Conservation (phyloP, 64 coral and sea anemone genomes). For the Acropora yongei region DNA sequence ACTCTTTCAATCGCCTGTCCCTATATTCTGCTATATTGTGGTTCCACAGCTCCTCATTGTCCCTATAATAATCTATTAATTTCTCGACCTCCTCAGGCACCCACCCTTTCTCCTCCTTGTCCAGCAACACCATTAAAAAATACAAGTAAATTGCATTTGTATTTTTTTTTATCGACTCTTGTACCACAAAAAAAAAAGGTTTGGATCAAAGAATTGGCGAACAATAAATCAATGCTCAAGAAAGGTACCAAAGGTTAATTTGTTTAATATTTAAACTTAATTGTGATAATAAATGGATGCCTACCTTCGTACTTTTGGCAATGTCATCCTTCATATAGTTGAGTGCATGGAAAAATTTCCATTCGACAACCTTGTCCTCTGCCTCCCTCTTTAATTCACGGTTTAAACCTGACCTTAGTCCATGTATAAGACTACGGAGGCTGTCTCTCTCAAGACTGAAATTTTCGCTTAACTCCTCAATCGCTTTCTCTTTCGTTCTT, state of each 20-base stretch:
- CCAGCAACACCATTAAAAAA: conserved; percentile 28
- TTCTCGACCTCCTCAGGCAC: conserved; percentile 54
- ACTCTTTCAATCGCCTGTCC: conserved; percentile 33
- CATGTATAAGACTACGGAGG: conserved; percentile 55
- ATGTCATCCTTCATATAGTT: conserved; percentile 73
- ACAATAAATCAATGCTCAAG: background rate
- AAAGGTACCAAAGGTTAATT: conserved; percentile 20
- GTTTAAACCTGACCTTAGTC: conserved; percentile 56
- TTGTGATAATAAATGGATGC: background rate
- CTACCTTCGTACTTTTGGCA: conserved; percentile 31
- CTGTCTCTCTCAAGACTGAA: conserved; percentile 23
- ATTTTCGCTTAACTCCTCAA: conserved; percentile 38
- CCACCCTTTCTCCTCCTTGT: conserved; percentile 46
- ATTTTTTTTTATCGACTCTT: background rate
- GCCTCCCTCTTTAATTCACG: conserved; percentile 2
- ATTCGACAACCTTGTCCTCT: background rate
- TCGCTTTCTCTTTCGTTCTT: conserved; percentile 27
- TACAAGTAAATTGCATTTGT: conserved; percentile 4
- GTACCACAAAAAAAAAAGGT: background rate
- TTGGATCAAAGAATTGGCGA: background rate
- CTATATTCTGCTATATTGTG: conserved; percentile 48
- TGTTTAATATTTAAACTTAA: background rate
- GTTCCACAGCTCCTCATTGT: conserved; percentile 69
- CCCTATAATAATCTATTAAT: conserved; percentile 58
- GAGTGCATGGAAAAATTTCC: conserved; percentile 63